Percentiles rank a stretch among this genome's conserved stretches.
These are phyloP conservation scores for Palythoa grandis DNA, from an alignment of 92 coral and sea anemone species.

Conservation along the genomic window DNA sequence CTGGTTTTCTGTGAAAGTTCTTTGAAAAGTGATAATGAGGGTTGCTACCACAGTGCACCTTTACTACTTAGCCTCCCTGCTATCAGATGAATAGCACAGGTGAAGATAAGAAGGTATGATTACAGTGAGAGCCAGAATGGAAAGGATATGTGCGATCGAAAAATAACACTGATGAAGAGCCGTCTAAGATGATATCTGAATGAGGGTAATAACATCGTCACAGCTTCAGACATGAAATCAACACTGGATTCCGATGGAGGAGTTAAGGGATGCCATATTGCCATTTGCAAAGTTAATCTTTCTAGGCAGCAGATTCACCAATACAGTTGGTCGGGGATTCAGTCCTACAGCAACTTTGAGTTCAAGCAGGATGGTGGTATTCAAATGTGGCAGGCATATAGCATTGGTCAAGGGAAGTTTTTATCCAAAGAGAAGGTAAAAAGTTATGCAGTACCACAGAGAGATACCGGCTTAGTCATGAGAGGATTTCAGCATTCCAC, in stretches of 20 bases:
- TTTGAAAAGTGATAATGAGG: slow-evolving; percentile 26
- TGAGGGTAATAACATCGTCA: slow-evolving; percentile 59
- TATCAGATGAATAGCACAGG: slow-evolving; percentile 47
- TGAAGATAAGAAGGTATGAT: slow-evolving; percentile 55
- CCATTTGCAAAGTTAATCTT: slow-evolving; percentile 53
- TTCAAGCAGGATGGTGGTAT: slow-evolving; percentile 40
- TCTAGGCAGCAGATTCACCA: slow-evolving; percentile 48
- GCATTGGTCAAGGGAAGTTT: slow-evolving; percentile 55
- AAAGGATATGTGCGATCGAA: slow-evolving; percentile 63
- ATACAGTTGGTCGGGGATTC: slow-evolving; percentile 64
- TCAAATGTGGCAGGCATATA: slow-evolving; percentile 53
- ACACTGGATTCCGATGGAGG: slow-evolving; percentile 69
- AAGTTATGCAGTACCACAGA: slow-evolving; percentile 42
- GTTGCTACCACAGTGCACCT: slow-evolving; percentile 61
- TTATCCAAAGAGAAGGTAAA: slow-evolving; percentile 21
- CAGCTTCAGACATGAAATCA: slow-evolving; percentile 69
- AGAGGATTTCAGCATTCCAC: slow-evolving; percentile 42
- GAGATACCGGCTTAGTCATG: slow-evolving; percentile 27
- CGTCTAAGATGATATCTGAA: slow-evolving; percentile 62
- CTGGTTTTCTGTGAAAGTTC: slow-evolving; percentile 33
- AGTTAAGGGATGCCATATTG: slow-evolving; percentile 58
- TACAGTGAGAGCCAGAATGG: slow-evolving; percentile 63
- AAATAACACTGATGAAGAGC: slow-evolving; percentile 64
- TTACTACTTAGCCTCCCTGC: slow-evolving; percentile 53
- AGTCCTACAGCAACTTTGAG: slow-evolving; percentile 57